Conservation (phyloP, 2,888 invertebrate genomes). For the Oxystoma pomonae region DNA sequence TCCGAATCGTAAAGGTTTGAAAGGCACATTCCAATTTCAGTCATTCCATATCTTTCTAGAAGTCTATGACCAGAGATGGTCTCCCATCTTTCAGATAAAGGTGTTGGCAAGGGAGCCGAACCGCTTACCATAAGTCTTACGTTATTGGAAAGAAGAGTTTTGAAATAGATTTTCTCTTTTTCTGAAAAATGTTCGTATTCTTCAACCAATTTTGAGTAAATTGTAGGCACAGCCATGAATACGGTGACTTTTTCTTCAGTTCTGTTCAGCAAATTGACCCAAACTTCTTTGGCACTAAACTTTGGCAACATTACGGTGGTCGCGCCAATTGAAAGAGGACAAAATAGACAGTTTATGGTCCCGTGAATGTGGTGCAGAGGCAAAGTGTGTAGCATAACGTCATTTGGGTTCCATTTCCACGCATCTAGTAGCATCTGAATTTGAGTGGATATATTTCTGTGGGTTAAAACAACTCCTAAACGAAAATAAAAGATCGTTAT, state of each 20-base stretch:
- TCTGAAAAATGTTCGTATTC: slow-evolving; percentile 66
- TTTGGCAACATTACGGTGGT: slow-evolving; percentile 64
- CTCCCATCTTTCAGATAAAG: slow-evolving; percentile 70
- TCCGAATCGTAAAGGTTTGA: slow-evolving; percentile 70
- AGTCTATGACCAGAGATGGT: slow-evolving; percentile 71
- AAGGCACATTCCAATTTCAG: slow-evolving; percentile 84
- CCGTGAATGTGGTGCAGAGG: slow-evolving; percentile 86
- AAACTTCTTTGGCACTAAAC: slow-evolving; percentile 64
- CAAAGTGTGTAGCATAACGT: slow-evolving; percentile 74
- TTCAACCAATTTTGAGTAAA: slow-evolving; percentile 73
- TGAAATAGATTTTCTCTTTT: slow-evolving; percentile 54
- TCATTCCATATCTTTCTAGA: slow-evolving; percentile 63
- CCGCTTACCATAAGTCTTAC: slow-evolving; percentile 59
- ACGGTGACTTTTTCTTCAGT: slow-evolving; percentile 63
- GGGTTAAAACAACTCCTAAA: slow-evolving; percentile 69
- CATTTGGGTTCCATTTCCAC: slow-evolving; percentile 68
- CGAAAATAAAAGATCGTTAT: too few species aligned
- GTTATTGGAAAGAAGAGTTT: slow-evolving; percentile 48
- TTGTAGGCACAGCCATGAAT: slow-evolving; percentile 88
- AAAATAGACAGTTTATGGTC: slow-evolving; percentile 74
- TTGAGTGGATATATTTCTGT: slow-evolving; percentile 66
- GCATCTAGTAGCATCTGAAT: slow-evolving; percentile 62
- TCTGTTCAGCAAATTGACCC: slow-evolving; percentile 66
- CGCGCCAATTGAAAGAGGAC: slow-evolving; percentile 74
- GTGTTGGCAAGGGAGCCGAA: slow-evolving; percentile 74